A percentile compares a stretch with the other conserved stretches of the same genome.
Conservation (phyloP, 2,888 invertebrate genomes). For the Phrixothrix hirtus region DNA sequence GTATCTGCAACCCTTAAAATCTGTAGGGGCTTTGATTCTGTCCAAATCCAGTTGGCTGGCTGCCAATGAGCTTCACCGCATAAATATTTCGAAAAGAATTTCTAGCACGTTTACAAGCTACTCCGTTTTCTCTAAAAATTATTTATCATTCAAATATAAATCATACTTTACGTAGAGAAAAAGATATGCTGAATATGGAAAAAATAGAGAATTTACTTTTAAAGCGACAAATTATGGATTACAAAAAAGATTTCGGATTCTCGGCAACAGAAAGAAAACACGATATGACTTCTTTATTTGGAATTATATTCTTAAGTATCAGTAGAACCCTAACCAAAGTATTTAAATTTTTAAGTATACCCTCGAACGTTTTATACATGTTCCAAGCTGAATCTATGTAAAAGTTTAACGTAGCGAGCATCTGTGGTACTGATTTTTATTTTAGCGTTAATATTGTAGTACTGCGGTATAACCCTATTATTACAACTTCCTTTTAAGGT, state of each 20-base stretch:
- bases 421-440: no score
- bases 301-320: not conserved
- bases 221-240: not conserved
- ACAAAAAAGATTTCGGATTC: no score
- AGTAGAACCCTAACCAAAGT: no score
- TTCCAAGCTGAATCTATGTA: no score
- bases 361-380: no score
- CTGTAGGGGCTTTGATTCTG: slow-evolving; percentile 32
- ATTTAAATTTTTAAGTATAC: no score
- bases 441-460: no score
- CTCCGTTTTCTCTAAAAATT: slow-evolving; percentile 11
- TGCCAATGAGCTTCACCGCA: slow-evolving; percentile 40
- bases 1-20: slow-evolving; percentile 10
- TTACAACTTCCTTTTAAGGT: no score
- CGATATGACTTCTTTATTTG: not conserved
- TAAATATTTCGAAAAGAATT: slow-evolving; percentile 36
- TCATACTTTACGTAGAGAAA: not conserved
- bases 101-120: slow-evolving; percentile 41
- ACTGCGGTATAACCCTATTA: no score
- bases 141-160: not conserved
- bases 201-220: not conserved
- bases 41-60: slow-evolving; percentile 33
- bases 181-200: not conserved
- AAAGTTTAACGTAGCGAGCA: no score
- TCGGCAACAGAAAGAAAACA: not conserved